Evolutionary conservation across 2,797 vertebrate species (phyloP).

Genomic region (Typhlichthys subterraneus): DNA sequence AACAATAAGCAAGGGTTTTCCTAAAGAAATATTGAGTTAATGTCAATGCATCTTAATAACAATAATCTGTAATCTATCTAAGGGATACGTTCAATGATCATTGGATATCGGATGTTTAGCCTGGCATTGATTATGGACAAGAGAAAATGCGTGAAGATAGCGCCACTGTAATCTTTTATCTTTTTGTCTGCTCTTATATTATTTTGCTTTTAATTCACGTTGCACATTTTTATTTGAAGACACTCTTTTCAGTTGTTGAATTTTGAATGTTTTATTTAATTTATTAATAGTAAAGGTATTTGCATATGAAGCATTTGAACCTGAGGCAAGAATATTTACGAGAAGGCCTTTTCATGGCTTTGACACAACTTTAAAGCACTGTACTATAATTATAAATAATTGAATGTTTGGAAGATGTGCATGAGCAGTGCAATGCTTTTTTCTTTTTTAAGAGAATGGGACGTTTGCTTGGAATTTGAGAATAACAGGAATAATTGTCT

Average conservation of each 20-base stretch:
- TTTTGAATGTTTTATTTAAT: conserved; percentile 37
- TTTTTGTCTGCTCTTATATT: conserved; percentile 17
- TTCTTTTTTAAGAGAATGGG: conserved; percentile 34
- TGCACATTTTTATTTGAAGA: conserved; percentile 3
- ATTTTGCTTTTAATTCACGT: too few relatives aligned
- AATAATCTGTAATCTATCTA: conserved; percentile 21
- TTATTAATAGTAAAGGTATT: not conserved
- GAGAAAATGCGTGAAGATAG: conserved; percentile 25
- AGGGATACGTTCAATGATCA: conserved; percentile 31
- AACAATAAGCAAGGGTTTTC: too few relatives aligned
- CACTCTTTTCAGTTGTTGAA: conserved; percentile 41
- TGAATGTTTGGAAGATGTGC: conserved; percentile 64
- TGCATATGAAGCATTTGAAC: conserved; percentile 31
- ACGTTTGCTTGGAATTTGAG: conserved; percentile 40
- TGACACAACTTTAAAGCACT: conserved; percentile 62
- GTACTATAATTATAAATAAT: conserved; percentile 80
- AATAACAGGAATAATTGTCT: conserved; percentile 22
- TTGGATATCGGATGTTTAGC: conserved; percentile 37
- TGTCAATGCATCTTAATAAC: conserved; percentile 21
- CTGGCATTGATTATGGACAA: conserved; percentile 30
- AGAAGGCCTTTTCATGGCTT: conserved; percentile 3
- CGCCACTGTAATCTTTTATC: conserved; percentile 14
- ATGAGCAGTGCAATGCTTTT: conserved; percentile 59
- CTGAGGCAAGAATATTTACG: conserved; percentile 30
- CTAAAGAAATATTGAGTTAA: conserved; percentile 26